Evolutionary conservation across 2,113 vertebrate genomes (phyloP), one percentile per base, ranked within the genome.

Genomic region (Nansenia antarctica): DNA sequence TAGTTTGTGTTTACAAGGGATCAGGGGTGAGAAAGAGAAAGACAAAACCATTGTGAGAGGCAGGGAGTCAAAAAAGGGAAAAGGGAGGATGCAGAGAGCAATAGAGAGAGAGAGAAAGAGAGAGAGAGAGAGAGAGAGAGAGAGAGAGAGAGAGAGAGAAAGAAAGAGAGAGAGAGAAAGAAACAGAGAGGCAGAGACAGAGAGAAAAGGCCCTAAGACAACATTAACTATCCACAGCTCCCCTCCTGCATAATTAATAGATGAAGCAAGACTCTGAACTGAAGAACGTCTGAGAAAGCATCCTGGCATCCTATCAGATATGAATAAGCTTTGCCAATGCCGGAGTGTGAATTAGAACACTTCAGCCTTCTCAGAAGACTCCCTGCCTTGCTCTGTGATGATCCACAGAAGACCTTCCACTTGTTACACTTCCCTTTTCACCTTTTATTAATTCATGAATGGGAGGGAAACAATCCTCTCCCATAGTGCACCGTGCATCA

Each of bases 151-250:
- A 64, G n/a, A 15, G 9, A 49, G n/a, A 26, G 20, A 9, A 58
- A 18, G 15, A 53, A 57, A n/a, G 53, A 2, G 42, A n/a, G n/a
- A 58, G 15, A 52, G 66, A 63, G 34, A 52, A 55, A 42, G 39
- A 70, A 18, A 72, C 39, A 6, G 34, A 67, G 24, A 8, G 54
- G 66, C 45, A 61, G 39, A 4, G 20, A 22, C 30, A 39, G 53
- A 11, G n/a, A 65, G 42, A 63, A 76, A 77, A 78, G 53, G 49
- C 45, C 37, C 74, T 80, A 88, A 87, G 75, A 68, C 70, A 66
- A 80, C 87, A 90, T 90, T 87, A 87, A 88, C 90, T 85, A 88
- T 88, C 86, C 57, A 86, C 77, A 84, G 73, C 69, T 62, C 69
- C 72, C 66, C 52, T 72, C 49, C 20, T 87, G 70, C 81, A 91